These are phyloP conservation scores for Leptoteleia sp. DNA, from an alignment of 1,140 invertebrate species.

Conservation along the genomic window DNA sequence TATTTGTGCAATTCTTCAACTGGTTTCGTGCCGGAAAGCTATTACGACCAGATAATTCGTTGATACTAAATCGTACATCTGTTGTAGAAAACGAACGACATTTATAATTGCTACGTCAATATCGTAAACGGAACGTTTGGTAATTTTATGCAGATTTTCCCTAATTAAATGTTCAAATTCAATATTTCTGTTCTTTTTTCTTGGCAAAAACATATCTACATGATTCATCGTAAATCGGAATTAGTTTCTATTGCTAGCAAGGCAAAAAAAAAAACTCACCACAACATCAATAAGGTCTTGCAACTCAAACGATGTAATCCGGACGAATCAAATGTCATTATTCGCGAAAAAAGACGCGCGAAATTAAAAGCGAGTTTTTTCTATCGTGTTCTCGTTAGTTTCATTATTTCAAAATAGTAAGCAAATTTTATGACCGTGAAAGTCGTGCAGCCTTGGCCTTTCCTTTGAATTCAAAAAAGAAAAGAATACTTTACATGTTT, in stretches of 20 bases:
- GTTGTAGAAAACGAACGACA: constrained; percentile 20
- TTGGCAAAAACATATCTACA: too few relatives aligned
- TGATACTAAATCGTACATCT: constrained; percentile 24
- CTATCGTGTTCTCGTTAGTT: too few relatives aligned
- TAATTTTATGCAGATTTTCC: background rate
- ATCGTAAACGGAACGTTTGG: constrained; percentile 10
- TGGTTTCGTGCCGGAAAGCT: constrained; percentile 28
- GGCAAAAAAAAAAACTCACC: constrained; percentile 10
- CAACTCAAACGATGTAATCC: constrained; percentile 27
- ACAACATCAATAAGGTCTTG: constrained; percentile 13
- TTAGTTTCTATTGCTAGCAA: constrained; percentile 2
- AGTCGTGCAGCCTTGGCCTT: too few relatives aligned
- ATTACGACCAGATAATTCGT: constrained; percentile 29
- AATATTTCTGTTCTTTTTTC: background rate
- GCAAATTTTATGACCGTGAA: too few relatives aligned
- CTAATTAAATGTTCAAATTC: constrained; percentile 21
- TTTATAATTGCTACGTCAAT: constrained; percentile 40
- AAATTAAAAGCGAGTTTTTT: constrained; percentile 27
- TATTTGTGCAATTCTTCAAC: constrained; percentile 31
- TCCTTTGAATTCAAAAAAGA: too few relatives aligned
- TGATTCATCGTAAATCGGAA: too few relatives aligned
- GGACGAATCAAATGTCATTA: constrained; percentile 22
- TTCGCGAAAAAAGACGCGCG: constrained; percentile 26
- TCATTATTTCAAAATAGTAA: constrained; percentile 72
- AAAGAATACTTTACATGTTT: too few relatives aligned